These are phyloP conservation scores for Crotophaga sulcirostris DNA, from an alignment of 2,113 vertebrate species.

Conservation along the genomic window DNA sequence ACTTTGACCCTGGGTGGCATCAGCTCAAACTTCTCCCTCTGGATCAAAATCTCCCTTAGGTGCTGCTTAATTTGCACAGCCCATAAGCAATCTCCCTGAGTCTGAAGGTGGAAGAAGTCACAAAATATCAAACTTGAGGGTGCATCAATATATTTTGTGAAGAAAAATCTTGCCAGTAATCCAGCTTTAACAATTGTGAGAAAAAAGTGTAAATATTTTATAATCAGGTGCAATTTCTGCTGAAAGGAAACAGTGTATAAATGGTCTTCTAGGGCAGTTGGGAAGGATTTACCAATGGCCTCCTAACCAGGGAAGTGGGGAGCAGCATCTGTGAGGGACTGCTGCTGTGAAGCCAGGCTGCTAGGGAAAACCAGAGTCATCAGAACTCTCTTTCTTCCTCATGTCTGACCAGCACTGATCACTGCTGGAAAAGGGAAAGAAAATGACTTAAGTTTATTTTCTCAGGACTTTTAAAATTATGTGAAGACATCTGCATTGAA, in stretches of 20 bases:
- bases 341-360: neutral
- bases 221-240: neutral
- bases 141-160: neutral
- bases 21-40: neutral
- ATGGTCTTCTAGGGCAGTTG: neutral
- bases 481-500: neutral
- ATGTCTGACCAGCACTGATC: fast-evolving
- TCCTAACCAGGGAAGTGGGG: neutral
- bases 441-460: neutral
- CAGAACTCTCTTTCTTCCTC: neutral
- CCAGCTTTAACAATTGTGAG: neutral
- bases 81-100: neutral
- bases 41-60: neutral
- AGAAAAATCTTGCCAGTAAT: neutral
- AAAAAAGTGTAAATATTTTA: neutral
- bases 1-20: neutral
- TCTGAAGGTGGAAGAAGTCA: neutral
- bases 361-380: neutral
- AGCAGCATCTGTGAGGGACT: neutral
- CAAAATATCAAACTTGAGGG: neutral
- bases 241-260: neutral
- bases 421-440: neutral
- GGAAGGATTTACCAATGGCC: neutral
- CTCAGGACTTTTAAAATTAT: neutral
- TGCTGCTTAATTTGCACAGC: neutral